These are phyloP conservation scores for Xylophagus ater DNA, from an alignment of 2,888 invertebrate species.

Conservation along the genomic window DNA sequence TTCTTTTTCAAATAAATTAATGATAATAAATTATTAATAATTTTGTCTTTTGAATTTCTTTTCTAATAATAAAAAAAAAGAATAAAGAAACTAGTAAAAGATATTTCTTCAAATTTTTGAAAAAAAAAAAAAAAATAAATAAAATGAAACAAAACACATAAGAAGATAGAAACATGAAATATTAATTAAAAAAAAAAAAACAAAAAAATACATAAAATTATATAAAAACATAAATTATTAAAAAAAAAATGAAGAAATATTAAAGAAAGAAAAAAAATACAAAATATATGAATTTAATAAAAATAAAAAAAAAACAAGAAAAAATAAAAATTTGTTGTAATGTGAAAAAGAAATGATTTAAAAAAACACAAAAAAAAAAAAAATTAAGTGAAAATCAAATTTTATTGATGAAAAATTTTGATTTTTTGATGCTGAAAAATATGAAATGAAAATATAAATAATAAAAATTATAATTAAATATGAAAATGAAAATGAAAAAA, in stretches of 20 bases:
- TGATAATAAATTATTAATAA: too few species aligned
- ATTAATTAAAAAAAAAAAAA: not conserved
- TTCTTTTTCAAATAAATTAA: too few species aligned
- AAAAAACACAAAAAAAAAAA: constrained; percentile 6
- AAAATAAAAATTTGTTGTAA: too few species aligned
- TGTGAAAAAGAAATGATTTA: constrained; percentile 2
- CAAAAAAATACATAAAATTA: not conserved
- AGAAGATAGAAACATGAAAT: too few species aligned
- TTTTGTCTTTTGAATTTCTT: too few species aligned
- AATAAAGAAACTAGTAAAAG: too few species aligned
- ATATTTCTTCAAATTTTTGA: too few species aligned
- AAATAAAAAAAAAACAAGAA: not conserved
- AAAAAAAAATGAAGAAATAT: constrained; percentile 7
- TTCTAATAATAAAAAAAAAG: too few species aligned
- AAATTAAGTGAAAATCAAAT: not conserved
- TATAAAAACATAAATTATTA: not conserved
- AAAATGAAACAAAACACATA: too few species aligned
- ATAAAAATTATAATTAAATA: constrained; percentile 1
- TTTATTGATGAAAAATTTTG: constrained; percentile 3
- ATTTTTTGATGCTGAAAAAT: not conserved
- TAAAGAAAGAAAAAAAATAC: not conserved
- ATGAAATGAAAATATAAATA: not conserved
- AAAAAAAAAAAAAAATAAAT: too few species aligned
- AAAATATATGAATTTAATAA: constrained; percentile 5
- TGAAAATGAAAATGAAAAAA: not conserved